Percentiles rank a stretch among this genome's conserved stretches.
Conservation (phyloP, 2,888 invertebrate species). For the Chironomus riparius region DNA sequence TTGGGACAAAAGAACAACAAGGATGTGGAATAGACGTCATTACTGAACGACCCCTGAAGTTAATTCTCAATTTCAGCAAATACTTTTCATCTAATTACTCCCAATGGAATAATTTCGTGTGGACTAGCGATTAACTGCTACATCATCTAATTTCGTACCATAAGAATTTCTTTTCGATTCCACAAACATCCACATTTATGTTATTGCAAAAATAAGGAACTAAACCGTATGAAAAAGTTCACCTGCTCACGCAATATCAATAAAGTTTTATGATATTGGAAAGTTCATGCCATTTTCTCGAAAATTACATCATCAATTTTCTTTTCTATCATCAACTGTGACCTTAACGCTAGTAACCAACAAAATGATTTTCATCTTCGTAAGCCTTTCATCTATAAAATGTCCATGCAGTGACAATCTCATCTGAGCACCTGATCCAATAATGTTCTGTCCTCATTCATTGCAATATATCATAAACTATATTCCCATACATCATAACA, state of each 20-base stretch:
- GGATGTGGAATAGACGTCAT: no score
- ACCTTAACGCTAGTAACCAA: constrained; percentile 2
- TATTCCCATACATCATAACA: constrained; percentile 1
- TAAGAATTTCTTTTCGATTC: neutral
- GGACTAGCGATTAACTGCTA: neutral
- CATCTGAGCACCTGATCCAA: neutral
- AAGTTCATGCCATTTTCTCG: constrained; percentile 7
- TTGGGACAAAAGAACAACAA: no score
- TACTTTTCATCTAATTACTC: neutral
- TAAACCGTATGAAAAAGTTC: neutral
- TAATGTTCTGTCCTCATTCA: neutral
- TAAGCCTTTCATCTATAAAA: neutral
- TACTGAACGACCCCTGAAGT: no score
- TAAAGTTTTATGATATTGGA: constrained; percentile 16
- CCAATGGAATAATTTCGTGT: neutral
- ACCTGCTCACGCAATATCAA: constrained; percentile 24
- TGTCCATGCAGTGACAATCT: neutral
- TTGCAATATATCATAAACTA: neutral
- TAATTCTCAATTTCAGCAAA: no score
- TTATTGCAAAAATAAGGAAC: neutral
- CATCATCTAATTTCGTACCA: neutral
- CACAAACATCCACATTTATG: neutral
- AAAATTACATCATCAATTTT: constrained; percentile 9
- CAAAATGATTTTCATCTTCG: neutral
- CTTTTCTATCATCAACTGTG: neutral